Evolutionary conservation across 2,888 invertebrate species (phyloP).

Genomic region (Agonopterix alstromeriana): DNA sequence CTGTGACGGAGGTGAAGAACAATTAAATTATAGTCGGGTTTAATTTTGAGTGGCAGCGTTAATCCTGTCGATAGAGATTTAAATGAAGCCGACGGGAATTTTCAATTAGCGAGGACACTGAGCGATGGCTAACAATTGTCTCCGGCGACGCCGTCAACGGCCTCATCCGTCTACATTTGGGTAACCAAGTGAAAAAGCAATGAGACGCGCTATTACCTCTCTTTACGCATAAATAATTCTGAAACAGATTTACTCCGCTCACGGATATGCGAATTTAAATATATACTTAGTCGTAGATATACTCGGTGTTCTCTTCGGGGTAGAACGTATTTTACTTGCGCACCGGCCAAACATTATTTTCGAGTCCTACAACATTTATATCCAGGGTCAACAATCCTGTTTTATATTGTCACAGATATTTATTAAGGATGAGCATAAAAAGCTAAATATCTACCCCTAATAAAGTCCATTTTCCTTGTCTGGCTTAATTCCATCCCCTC

Average conservation of each 20-base stretch:
- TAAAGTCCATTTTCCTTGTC: constrained; percentile 17
- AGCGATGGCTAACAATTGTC: constrained; percentile 71
- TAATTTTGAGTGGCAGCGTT: constrained; percentile 47
- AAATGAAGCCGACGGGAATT: constrained; percentile 69
- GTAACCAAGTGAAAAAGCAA: constrained; percentile 73
- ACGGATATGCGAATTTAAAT: constrained; percentile 5
- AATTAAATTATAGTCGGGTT: constrained; percentile 43
- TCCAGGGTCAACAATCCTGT: too few relatives aligned
- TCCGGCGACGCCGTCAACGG: constrained; percentile 43
- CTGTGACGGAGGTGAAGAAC: constrained; percentile 31
- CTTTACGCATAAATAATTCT: constrained; percentile 58
- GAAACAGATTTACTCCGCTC: constrained; percentile 34
- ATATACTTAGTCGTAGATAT: not conserved
- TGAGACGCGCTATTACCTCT: constrained; percentile 68
- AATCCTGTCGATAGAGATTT: constrained; percentile 62
- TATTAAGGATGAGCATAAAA: too few relatives aligned
- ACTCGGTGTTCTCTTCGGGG: too few relatives aligned
- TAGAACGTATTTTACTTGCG: too few relatives aligned
- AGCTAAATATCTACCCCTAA: too few relatives aligned
- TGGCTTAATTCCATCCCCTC: constrained; percentile 33
- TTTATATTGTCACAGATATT: too few relatives aligned
- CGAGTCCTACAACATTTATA: too few relatives aligned
- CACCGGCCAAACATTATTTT: too few relatives aligned
- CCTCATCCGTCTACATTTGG: constrained; percentile 71
- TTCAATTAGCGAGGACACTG: constrained; percentile 73